phyloP scores from a whole-genome alignment of 2,888 invertebrate species.

The Heliconius ethilla region DNA sequence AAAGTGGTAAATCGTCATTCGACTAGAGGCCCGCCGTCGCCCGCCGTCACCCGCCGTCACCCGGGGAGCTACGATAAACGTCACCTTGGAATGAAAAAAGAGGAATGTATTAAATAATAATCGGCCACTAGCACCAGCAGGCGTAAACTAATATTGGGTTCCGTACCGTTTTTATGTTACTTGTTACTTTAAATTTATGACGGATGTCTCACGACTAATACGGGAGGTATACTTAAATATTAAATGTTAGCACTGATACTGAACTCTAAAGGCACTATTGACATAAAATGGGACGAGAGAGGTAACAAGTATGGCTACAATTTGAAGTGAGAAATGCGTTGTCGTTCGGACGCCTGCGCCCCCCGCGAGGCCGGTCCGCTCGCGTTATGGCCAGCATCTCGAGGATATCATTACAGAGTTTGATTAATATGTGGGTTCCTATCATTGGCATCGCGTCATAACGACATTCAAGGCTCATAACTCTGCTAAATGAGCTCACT shows the following conservation, averaged over 20 bases:
- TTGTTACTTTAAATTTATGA: neutral
- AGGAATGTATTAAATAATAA: slow-evolving; percentile 68
- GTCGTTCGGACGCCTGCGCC: slow-evolving; percentile 70
- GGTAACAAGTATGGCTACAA: slow-evolving; percentile 74
- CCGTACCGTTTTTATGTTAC: slow-evolving; percentile 13
- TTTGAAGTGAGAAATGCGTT: slow-evolving; percentile 79
- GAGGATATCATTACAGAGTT: slow-evolving; percentile 63
- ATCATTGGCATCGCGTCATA: slow-evolving; percentile 67
- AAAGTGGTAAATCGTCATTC: slow-evolving; percentile 76
- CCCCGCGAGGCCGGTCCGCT: slow-evolving; percentile 60
- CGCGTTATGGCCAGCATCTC: slow-evolving; percentile 50
- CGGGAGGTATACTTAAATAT: neutral
- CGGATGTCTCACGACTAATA: neutral
- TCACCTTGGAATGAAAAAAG: slow-evolving; percentile 78
- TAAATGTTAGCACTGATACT: neutral
- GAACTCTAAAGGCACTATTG: slow-evolving; percentile 25
- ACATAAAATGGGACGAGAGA: slow-evolving; percentile 70
- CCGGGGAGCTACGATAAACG: slow-evolving; percentile 78
- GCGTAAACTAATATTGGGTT: slow-evolving; percentile 32
- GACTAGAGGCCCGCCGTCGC: slow-evolving; percentile 60
- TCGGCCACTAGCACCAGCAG: slow-evolving; percentile 38
- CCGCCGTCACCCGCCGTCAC: slow-evolving; percentile 61
- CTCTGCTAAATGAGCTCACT: slow-evolving; percentile 69
- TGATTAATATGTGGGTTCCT: slow-evolving; percentile 67
- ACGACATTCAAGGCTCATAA: slow-evolving; percentile 60